Evolutionary conservation across 1,140 invertebrate genomes (phyloP).

Genomic region (Ericerus pela): DNA sequence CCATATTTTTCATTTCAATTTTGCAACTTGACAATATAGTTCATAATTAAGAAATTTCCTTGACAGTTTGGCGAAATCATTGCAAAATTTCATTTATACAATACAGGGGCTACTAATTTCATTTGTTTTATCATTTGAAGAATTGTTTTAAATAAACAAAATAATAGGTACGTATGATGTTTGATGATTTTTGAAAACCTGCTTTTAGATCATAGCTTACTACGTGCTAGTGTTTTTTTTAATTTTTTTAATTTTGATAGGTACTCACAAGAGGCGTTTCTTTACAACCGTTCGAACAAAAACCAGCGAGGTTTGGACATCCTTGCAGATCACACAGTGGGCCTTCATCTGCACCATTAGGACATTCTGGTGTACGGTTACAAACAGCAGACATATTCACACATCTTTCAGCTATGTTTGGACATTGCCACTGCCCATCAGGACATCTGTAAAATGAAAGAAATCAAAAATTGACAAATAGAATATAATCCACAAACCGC

Average conservation of each 20-base stretch:
- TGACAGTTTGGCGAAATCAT: no score
- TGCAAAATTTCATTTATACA: neutral
- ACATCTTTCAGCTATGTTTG: constrained; percentile 56
- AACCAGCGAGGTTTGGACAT: constrained; percentile 48
- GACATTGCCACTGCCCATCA: constrained; percentile 66
- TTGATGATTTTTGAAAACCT: no score
- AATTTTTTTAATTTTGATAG: no score
- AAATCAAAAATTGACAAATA: neutral
- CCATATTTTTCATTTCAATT: no score
- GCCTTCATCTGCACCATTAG: constrained; percentile 83
- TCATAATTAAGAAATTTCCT: no score
- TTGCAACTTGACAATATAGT: no score
- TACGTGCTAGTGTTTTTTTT: no score
- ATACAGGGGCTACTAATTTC: neutral
- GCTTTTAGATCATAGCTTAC: no score
- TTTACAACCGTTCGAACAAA: constrained; percentile 74
- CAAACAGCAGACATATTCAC: constrained; percentile 68
- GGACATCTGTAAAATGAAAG: constrained; percentile 45
- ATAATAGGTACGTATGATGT: neutral
- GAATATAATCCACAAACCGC: neutral
- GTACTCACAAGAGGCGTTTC: constrained; percentile 63
- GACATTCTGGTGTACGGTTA: constrained; percentile 71
- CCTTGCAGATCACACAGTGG: constrained; percentile 62
- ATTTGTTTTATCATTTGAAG: no score
- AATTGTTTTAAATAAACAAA: neutral